Base-by-base conservation (phyloP, 2,797 vertebrate species). In the Crax fasciolata region DNA sequence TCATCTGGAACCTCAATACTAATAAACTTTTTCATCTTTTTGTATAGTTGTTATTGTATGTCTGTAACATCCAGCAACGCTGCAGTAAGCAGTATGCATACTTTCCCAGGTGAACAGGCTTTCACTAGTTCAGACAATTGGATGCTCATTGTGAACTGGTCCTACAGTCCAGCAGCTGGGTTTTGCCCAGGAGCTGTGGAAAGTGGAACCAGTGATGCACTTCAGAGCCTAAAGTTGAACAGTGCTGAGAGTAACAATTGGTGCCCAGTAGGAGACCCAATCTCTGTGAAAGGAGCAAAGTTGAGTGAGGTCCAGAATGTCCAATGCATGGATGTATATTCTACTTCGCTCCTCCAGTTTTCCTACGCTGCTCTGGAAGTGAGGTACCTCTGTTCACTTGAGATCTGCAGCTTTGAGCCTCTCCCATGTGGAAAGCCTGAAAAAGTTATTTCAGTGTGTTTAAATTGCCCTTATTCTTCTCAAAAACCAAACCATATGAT, bases 201-300 rank as follows among this genome's bases (percentile, higher is more conserved):
- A 44, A 65, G 17, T 46, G 32, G 20, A 88, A 25, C 10, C 1
- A 39, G 9, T 15, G 14, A 21, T 4, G 4, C 9, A 38, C 16
- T 73, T 46, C 38, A 30, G 11, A 39, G 24, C 3, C 9, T 55
- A 21, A 59, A 79, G 7, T 13, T 83, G 55, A 78, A 39, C 5
- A 51, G 5, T 16, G 10, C 8, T 21, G 27, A 20, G 13, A 54
- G 2, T 46, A 43, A 27, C 1, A 5, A 2, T 8, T 2, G 0
- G 1, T 55, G 12, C 41, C 6, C 28, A 35, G 9, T 21, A 80
- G 41, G 25, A 88, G 25, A 27, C 28, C 8, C 13, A 11, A 8
- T 1, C 77, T 14, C 13, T 65, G 28, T 65, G 46, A 23, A 65
- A 73, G 28, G 6, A 73, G 52, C 43, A 7, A 18, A 6, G 3